These are phyloP conservation scores for Globicephala melas DNA, from an alignment of 2,113 vertebrate species.

Conservation along the genomic window DNA sequence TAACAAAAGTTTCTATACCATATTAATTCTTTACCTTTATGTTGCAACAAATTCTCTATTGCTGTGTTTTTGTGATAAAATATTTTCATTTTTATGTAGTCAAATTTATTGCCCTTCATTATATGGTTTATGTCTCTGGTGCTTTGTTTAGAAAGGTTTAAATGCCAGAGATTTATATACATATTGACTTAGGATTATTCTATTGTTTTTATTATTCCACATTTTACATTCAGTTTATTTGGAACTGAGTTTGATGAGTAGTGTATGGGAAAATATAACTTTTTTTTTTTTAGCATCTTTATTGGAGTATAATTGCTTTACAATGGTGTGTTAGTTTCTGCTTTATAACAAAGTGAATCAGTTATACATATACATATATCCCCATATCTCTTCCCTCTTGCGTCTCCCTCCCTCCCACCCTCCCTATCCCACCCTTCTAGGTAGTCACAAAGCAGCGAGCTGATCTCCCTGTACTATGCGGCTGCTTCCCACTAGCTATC, in stretches of 20 bases:
- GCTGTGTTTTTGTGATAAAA: neutral
- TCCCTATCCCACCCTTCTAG: too few species aligned
- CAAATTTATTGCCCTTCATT: neutral
- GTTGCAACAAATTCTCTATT: neutral
- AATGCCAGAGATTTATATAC: neutral
- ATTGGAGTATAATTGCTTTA: too few species aligned
- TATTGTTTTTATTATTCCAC: constrained; percentile 15
- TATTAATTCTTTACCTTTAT: neutral
- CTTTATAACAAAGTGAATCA: too few species aligned
- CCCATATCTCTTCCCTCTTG: too few species aligned
- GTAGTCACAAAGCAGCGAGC: too few species aligned
- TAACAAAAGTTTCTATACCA: neutral
- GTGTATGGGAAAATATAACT: neutral
- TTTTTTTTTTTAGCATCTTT: neutral
- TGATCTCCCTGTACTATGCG: too few species aligned
- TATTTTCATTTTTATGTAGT: neutral
- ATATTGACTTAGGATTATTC: neutral
- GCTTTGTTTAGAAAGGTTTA: neutral
- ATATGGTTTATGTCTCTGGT: neutral
- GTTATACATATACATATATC: too few species aligned
- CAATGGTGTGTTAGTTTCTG: too few species aligned
- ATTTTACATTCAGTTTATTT: neutral
- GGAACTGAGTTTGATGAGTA: neutral
- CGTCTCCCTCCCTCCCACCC: too few species aligned
- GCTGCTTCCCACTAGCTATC: too few species aligned